A percentile compares a stretch with the other conserved stretches of the same genome.
These are phyloP conservation scores for Oncorhynchus mykiss DNA, from an alignment of 2,113 vertebrate species.

Conservation along the genomic window DNA sequence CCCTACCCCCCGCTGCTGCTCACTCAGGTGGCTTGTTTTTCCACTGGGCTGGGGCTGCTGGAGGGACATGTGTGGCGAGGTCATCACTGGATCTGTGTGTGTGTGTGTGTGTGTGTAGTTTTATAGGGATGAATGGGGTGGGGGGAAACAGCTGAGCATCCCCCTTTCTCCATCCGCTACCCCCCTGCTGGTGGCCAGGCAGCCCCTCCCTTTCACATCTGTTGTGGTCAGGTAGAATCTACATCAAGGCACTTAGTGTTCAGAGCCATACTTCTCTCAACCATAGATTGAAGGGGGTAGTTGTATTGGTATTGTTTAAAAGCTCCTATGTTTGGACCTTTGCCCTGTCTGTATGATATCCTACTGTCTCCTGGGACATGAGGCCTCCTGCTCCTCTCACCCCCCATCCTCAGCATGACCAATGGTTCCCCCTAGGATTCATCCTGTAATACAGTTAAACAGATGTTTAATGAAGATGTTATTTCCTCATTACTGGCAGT, in stretches of 20 bases:
- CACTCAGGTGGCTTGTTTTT: constrained; percentile 55
- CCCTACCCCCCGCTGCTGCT: constrained; percentile 22
- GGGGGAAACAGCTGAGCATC: neutral
- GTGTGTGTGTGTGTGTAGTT: neutral
- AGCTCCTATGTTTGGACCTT: constrained; percentile 42
- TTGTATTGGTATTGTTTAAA: constrained; percentile 28
- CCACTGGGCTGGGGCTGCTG: constrained; percentile 29
- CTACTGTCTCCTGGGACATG: constrained; percentile 59
- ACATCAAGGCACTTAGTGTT: no score
- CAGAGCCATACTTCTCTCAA: neutral
- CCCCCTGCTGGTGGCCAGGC: constrained; percentile 42
- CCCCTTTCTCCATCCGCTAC: neutral
- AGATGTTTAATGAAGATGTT: constrained; percentile 82
- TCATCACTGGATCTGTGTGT: constrained; percentile 26
- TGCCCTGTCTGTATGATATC: constrained; percentile 53
- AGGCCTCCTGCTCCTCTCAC: constrained; percentile 50
- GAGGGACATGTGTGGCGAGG: constrained; percentile 15
- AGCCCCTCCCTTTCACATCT: constrained; percentile 52
- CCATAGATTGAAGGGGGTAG: constrained; percentile 29
- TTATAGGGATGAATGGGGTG: neutral
- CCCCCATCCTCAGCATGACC: constrained; percentile 69
- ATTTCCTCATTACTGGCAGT: constrained; percentile 80
- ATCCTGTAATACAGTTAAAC: constrained; percentile 78
- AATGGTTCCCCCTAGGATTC: constrained; percentile 74
- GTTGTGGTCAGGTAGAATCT: constrained; percentile 51